Base-by-base conservation (phyloP, 2,888 invertebrate genomes). In the Drosophila merina region DNA sequence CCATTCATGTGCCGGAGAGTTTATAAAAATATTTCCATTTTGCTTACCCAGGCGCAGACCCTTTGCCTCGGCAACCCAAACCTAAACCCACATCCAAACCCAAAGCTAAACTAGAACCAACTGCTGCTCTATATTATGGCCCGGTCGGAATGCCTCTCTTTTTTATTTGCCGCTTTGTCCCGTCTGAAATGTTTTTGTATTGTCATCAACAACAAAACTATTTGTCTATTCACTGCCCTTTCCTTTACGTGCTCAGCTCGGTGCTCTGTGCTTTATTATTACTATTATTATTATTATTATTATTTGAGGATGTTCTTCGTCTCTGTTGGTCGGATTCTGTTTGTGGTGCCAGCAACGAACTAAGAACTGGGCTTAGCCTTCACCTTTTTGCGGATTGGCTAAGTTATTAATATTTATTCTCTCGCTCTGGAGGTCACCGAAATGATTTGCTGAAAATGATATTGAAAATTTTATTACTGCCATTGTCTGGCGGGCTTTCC, bases 341-440 rank as follows among this genome's bases (percentile, higher is more conserved):
- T 64, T 64, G 64, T 57, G 57, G 51, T 66, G 28, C 67, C 10
- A 33, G 25, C 36, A 4, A 36, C 10, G 20, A 42, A 25, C 45
- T 20, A 51, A 30, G 56, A 30, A 59, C 38, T 54, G 12, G 47
- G 80, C 75, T 88, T 71, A 86, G 81, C 78, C 78, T 88, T 86
- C 87, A 88, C 82, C 88, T 82, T 88, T 84, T 78, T 71, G 66
- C 54, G 52, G 66, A 63, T 62, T 69, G 69, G 55, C 80, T 69
- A 64, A 87, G 89, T 84, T 88, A 84, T 84, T 84, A 88, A 88
- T 88, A 84, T 84, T 84, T 84, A 84, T 87, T 57, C 79, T 85
- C 68, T 60, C 54, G 57, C 74, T 73, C 49, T 72, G 73, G 69
- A 72, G 75, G 81, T 72, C 85, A 69, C 64, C 59, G 56, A 81